Evolutionary conservation across 2,113 vertebrate species (phyloP).

Genomic region (Paradisaea rubra): DNA sequence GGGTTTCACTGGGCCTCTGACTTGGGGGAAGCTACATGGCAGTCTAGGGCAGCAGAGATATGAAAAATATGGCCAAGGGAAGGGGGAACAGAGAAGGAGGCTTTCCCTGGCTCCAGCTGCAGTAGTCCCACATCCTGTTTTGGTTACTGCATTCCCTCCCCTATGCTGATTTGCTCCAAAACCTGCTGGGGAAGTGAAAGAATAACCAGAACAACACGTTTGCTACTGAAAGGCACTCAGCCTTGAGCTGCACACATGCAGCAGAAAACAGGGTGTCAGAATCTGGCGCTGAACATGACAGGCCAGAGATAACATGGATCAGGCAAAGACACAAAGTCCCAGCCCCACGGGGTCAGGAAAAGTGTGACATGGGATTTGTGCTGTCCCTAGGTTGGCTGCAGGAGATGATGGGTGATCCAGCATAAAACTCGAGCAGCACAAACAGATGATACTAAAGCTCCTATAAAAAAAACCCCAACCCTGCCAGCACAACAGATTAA

Average conservation of each 20-base stretch:
- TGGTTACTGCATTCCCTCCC: background rate
- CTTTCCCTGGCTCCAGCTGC: background rate
- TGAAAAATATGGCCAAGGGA: background rate
- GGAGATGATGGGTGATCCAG: background rate
- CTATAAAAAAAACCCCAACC: fast-evolving
- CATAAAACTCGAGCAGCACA: background rate
- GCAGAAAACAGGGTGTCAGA: background rate
- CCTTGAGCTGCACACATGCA: background rate
- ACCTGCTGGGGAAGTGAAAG: background rate
- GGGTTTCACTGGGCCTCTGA: background rate
- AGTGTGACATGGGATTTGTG: background rate
- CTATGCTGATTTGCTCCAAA: background rate
- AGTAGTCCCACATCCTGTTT: background rate
- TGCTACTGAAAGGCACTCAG: background rate
- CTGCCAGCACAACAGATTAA: background rate
- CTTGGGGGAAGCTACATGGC: background rate
- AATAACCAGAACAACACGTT: background rate
- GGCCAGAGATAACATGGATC: background rate
- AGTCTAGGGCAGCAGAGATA: background rate
- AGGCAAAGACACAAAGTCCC: background rate
- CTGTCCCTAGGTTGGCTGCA: background rate
- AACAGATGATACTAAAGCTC: background rate
- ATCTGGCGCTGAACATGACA: fast-evolving
- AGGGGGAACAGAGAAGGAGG: background rate
- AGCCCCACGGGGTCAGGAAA: background rate